Percentiles rank a stretch among this genome's conserved stretches.
Evolutionary conservation across 2,797 vertebrate genomes (phyloP).

Genomic region (Falco berigora): DNA sequence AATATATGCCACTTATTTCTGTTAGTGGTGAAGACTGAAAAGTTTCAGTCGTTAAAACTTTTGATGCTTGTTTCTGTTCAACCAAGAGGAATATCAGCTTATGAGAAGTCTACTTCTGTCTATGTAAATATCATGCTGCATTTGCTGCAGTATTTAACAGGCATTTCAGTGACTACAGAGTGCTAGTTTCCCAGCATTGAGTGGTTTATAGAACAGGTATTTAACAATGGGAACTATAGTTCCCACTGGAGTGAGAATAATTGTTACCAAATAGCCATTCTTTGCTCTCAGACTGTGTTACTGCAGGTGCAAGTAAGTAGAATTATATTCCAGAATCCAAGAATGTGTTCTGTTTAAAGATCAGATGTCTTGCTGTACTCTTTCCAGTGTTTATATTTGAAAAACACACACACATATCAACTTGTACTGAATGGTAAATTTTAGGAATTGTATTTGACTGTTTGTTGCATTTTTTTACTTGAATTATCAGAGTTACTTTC

Average conservation of each 20-base stretch:
- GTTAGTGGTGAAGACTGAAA: background rate
- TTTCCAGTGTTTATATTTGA: background rate
- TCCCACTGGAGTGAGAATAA: background rate
- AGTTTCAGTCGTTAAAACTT: background rate
- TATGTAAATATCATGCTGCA: background rate
- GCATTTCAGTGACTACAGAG: background rate
- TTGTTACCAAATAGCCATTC: background rate
- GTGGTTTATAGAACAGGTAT: background rate
- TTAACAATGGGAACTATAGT: background rate
- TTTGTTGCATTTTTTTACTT: background rate
- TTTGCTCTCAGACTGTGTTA: background rate
- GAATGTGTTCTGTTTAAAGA: background rate
- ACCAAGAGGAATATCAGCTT: background rate
- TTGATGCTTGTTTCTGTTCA: background rate
- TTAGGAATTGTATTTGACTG: background rate
- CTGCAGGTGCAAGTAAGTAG: background rate
- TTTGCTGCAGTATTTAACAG: background rate
- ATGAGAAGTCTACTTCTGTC: background rate
- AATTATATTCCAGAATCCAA: background rate
- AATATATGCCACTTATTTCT: background rate
- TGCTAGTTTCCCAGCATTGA: background rate
- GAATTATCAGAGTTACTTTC: background rate
- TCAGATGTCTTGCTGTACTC: background rate
- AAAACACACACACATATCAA: background rate
- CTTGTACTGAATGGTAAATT: background rate